Percentiles rank a stretch among this genome's conserved stretches.
These are phyloP conservation scores for Symphodus melops DNA, from an alignment of 2,113 vertebrate genomes.

Conservation along the genomic window DNA sequence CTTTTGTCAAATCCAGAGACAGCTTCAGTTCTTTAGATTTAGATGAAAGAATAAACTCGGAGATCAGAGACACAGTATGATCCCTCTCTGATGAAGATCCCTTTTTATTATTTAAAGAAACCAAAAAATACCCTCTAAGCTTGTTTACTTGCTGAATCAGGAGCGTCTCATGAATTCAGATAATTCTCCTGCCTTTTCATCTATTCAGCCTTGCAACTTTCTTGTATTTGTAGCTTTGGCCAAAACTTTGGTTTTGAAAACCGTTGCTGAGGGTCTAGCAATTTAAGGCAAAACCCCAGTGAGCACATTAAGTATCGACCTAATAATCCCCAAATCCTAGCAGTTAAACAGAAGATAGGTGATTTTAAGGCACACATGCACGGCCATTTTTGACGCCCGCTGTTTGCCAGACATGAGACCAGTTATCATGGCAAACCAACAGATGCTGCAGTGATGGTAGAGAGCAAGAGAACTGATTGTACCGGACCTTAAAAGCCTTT, in stretches of 20 bases:
- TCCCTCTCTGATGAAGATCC: not conserved
- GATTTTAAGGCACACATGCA: too few relatives aligned
- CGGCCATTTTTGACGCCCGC: too few relatives aligned
- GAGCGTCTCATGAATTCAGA: not conserved
- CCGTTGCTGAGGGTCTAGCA: not conserved
- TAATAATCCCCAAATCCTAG: too few relatives aligned
- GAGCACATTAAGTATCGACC: too few relatives aligned
- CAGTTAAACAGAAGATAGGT: too few relatives aligned
- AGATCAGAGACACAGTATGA: not conserved
- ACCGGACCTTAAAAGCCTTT: too few relatives aligned
- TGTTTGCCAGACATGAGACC: too few relatives aligned
- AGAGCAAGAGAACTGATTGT: too few relatives aligned
- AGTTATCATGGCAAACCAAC: too few relatives aligned
- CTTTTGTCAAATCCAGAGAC: not conserved
- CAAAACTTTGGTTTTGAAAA: not conserved
- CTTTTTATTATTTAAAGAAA: not conserved
- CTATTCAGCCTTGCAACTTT: too few relatives aligned
- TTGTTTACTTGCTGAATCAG: not conserved
- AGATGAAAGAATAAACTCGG: not conserved
- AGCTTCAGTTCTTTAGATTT: not conserved
- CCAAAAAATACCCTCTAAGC: not conserved
- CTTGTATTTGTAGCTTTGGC: not conserved
- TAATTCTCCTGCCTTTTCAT: not conserved
- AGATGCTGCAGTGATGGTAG: too few relatives aligned
- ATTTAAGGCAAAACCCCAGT: too few relatives aligned